These are phyloP conservation scores for Centropus unirufus DNA, from an alignment of 2,113 vertebrate species.

Conservation along the genomic window DNA sequence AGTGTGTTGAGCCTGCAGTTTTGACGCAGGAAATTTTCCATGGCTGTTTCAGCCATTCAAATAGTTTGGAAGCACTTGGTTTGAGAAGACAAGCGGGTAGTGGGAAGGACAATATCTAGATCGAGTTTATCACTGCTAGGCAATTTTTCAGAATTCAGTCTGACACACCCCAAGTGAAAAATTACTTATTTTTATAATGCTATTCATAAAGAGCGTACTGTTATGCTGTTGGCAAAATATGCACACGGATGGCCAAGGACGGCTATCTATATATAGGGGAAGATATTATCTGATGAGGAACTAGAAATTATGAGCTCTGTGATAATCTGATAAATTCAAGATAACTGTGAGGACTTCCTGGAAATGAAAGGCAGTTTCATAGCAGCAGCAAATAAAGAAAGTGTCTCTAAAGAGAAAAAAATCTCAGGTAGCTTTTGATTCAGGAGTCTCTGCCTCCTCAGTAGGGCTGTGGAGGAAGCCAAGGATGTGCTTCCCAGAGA, in stretches of 20 bases:
- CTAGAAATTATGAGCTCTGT: slow-evolving; percentile 38
- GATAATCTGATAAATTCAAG: slow-evolving; percentile 51
- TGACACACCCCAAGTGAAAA: background rate
- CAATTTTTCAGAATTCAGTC: background rate
- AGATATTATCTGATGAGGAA: slow-evolving; percentile 46
- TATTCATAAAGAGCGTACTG: background rate
- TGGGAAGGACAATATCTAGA: background rate
- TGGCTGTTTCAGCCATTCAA: background rate
- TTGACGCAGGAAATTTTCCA: background rate
- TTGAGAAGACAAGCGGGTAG: background rate
- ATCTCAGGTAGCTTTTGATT: background rate
- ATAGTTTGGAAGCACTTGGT: background rate
- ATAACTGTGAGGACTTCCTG: background rate
- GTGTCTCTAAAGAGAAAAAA: background rate
- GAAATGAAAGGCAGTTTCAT: background rate
- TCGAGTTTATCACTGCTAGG: background rate
- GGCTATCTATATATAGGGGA: background rate
- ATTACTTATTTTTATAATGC: background rate
- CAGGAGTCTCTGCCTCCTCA: background rate
- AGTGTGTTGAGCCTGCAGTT: background rate
- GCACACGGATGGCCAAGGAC: background rate
- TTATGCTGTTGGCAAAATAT: slow-evolving; percentile 25
- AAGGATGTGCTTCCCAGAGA: background rate
- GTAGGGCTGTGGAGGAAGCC: background rate
- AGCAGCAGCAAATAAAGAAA: background rate